Conservation (phyloP, 2,888 invertebrate genomes). For the Phragmatobia fuliginosa region DNA sequence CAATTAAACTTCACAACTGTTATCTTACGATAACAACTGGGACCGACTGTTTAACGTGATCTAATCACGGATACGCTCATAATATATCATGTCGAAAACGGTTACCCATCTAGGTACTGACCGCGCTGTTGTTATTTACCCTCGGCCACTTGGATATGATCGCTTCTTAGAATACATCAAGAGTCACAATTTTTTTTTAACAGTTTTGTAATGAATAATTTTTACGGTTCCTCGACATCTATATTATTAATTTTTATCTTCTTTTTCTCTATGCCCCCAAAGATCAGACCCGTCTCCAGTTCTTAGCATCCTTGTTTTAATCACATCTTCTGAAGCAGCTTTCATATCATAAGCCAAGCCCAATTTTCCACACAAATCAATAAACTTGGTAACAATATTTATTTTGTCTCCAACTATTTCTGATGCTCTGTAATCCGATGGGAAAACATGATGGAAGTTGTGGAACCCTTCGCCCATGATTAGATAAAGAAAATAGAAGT, state of each 20-base stretch:
- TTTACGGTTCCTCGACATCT: not conserved
- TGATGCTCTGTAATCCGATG: constrained; percentile 60
- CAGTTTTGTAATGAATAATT: too few species aligned
- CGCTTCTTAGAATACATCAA: too few species aligned
- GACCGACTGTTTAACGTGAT: too few species aligned
- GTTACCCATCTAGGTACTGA: too few species aligned
- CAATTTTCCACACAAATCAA: constrained; percentile 49
- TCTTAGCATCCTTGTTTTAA: not conserved
- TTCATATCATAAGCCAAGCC: constrained; percentile 55
- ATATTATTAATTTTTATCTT: not conserved
- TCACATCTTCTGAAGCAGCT: constrained; percentile 14
- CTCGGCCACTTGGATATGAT: too few species aligned
- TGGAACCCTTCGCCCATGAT: constrained; percentile 64
- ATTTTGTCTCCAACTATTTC: constrained; percentile 47
- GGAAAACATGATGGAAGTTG: constrained; percentile 65
- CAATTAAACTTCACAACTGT: too few species aligned
- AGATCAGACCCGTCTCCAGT: constrained; percentile 5
- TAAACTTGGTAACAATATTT: constrained; percentile 36
- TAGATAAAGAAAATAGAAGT: constrained; percentile 37
- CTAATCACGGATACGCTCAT: too few species aligned
- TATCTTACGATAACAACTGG: too few species aligned
- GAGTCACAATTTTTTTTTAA: too few species aligned
- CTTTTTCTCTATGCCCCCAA: not conserved
- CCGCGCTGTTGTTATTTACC: too few species aligned
- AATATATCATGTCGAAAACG: too few species aligned